Evolutionary conservation across 2,888 invertebrate genomes (phyloP).

Genomic region (Cantharis flavilabris): DNA sequence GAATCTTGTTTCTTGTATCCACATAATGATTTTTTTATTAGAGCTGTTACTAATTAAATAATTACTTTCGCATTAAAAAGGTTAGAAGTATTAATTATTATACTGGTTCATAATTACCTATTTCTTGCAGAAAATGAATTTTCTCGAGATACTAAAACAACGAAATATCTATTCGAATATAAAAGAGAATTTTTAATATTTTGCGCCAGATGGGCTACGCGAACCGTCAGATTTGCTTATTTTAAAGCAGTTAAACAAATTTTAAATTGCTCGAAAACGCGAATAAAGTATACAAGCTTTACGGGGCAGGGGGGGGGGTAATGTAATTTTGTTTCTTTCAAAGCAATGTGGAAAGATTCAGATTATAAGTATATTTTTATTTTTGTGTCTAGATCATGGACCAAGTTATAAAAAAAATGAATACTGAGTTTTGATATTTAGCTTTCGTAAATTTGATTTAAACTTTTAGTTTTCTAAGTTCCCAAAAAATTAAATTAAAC

Average conservation of each 20-base stretch:
- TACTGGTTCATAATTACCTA: not conserved
- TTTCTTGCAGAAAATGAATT: not conserved
- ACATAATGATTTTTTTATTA: not conserved
- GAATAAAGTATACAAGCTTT: not conserved
- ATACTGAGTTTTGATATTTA: not conserved
- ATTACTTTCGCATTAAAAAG: not conserved
- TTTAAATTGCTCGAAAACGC: not conserved
- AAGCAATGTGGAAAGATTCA: not conserved
- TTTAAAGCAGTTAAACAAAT: not conserved
- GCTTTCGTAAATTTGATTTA: not conserved
- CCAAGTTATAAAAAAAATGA: not conserved
- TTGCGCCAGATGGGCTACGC: not conserved
- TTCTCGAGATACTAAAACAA: not conserved
- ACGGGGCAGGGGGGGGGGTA: too few relatives aligned
- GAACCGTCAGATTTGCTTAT: not conserved
- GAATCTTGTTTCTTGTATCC: not conserved
- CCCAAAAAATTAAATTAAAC: not conserved
- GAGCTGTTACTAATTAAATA: not conserved
- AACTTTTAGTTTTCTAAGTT: not conserved
- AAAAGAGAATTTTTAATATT: not conserved
- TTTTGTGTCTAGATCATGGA: too few relatives aligned
- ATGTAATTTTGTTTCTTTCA: not conserved
- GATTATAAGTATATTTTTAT: too few relatives aligned
- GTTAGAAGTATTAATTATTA: not conserved
- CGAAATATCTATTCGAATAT: not conserved